phyloP scores from a whole-genome alignment of 1,140 invertebrate genomes.

The Thaumetopoea pityocampa region DNA sequence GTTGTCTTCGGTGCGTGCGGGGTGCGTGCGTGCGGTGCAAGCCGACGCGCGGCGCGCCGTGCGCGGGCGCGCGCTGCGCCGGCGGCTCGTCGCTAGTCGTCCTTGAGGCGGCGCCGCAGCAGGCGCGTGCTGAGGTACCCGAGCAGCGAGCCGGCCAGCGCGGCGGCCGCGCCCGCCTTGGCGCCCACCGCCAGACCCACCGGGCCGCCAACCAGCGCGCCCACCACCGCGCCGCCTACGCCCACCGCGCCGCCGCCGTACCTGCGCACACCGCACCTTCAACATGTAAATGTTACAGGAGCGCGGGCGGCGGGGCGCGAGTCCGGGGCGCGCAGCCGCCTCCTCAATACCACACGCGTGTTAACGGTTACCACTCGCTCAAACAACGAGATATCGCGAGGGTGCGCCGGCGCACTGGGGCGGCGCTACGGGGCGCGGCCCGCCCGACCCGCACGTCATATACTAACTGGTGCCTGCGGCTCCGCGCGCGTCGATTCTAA shows the following conservation, averaged over 20 bases:
- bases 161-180: slow-evolving; percentile 44
- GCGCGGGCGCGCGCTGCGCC: not conserved
- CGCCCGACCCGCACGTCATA: not conserved
- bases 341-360: no score
- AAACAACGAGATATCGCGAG: no score
- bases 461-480: no score
- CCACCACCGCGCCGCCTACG: slow-evolving; percentile 34
- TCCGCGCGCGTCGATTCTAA: no score
- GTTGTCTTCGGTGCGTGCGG: no score
- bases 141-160: slow-evolving; percentile 36
- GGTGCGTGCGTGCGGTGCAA: no score
- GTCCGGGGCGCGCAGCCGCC: no score
- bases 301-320: no score
- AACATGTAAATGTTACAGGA: no score
- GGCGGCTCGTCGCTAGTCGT: not conserved
- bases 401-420: no score
- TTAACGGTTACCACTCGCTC: no score
- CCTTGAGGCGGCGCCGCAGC: slow-evolving; percentile 15
- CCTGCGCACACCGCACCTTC: slow-evolving; percentile 34
- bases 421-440: not conserved
- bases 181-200: slow-evolving; percentile 40
- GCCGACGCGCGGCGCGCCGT: no score
- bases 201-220: slow-evolving; percentile 39
- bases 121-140: slow-evolving; percentile 29
- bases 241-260: slow-evolving; percentile 34